These are phyloP conservation scores for Bellardia pandia DNA, from an alignment of 2,888 invertebrate genomes.

Conservation along the genomic window DNA sequence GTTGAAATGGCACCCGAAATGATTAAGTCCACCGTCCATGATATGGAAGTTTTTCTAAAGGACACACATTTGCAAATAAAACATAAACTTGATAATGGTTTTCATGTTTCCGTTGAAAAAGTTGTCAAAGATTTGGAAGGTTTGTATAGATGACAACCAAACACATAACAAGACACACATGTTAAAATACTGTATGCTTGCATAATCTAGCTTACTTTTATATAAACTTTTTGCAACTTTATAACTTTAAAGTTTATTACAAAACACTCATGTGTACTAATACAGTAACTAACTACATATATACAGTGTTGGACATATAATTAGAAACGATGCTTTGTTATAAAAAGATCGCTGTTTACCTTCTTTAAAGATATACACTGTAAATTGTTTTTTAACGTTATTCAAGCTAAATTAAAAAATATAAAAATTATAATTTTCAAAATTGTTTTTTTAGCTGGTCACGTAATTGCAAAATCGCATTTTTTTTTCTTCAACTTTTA, in stretches of 20 bases:
- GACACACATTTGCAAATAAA: slow-evolving; percentile 88
- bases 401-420: too few relatives aligned
- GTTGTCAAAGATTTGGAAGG: slow-evolving; percentile 88
- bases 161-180: neutral
- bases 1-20: slow-evolving; percentile 86
- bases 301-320: too few relatives aligned
- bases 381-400: too few relatives aligned
- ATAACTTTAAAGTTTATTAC: slow-evolving; percentile 56
- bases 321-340: too few relatives aligned
- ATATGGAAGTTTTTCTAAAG: slow-evolving; percentile 87
- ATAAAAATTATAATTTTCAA: too few relatives aligned
- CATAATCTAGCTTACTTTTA: slow-evolving; percentile 29
- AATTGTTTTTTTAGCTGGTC: too few relatives aligned
- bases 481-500: too few relatives aligned
- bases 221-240: slow-evolving; percentile 44
- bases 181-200: neutral
- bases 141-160: slow-evolving; percentile 81
- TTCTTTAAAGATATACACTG: too few relatives aligned
- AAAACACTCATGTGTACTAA: neutral
- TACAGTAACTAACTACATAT: too few relatives aligned
- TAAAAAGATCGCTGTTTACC: too few relatives aligned
- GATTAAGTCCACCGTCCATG: slow-evolving; percentile 86
- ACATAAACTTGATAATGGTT: slow-evolving; percentile 85
- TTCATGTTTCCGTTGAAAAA: slow-evolving; percentile 87
- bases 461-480: too few relatives aligned